phyloP scores from a whole-genome alignment of 2,888 invertebrate genomes.

The Malachius bipustulatus region DNA sequence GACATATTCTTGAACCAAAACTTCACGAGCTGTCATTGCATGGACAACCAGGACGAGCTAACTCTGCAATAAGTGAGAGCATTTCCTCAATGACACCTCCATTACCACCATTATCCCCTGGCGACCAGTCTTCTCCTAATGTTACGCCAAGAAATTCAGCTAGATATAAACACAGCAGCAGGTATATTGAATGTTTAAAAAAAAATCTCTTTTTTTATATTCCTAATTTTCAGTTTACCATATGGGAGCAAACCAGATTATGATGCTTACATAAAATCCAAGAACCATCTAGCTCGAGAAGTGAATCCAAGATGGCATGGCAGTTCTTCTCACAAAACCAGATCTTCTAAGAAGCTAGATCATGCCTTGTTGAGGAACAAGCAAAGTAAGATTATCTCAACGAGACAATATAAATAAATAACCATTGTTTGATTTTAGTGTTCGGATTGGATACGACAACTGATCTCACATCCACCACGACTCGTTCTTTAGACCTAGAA shows the following conservation, averaged over 20 bases:
- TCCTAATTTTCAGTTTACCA: slow-evolving; percentile 43
- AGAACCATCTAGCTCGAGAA: slow-evolving; percentile 29
- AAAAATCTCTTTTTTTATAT: too few species aligned
- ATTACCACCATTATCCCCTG: slow-evolving; percentile 63
- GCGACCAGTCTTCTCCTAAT: slow-evolving; percentile 40
- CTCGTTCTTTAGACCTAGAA: slow-evolving; percentile 62
- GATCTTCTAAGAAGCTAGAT: slow-evolving; percentile 40
- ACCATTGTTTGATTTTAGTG: slow-evolving; percentile 38
- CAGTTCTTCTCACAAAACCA: slow-evolving; percentile 39
- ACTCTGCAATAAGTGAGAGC: slow-evolving; percentile 53
- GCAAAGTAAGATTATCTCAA: slow-evolving; percentile 47
- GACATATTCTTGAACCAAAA: slow-evolving; percentile 65
- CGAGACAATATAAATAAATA: too few species aligned
- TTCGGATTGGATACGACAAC: slow-evolving; percentile 62
- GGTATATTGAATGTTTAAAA: too few species aligned
- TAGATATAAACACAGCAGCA: slow-evolving; percentile 38
- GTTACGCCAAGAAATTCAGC: slow-evolving; percentile 36
- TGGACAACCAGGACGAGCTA: slow-evolving; percentile 45
- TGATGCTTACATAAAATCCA: slow-evolving; percentile 39
- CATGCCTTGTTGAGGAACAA: slow-evolving; percentile 44
- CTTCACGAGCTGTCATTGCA: slow-evolving; percentile 49
- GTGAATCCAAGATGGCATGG: slow-evolving; percentile 30
- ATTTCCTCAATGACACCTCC: slow-evolving; percentile 67
- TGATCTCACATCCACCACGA: slow-evolving; percentile 69
- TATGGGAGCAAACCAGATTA: slow-evolving; percentile 50